Conservation (phyloP, 2,113 vertebrate species). For the Podilymbus podiceps region DNA sequence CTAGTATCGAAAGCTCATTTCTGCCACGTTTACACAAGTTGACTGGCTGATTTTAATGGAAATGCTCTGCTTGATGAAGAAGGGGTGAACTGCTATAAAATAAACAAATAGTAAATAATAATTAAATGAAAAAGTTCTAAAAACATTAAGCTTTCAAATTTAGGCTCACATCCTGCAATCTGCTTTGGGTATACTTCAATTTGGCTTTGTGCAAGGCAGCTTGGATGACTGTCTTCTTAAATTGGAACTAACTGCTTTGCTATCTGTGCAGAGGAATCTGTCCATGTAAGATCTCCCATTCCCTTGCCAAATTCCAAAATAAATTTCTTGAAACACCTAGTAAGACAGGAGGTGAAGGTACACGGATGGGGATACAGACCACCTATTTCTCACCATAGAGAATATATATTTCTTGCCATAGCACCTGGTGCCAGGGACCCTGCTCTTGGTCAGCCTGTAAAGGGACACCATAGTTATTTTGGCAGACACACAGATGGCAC, state of each 20-base stretch:
- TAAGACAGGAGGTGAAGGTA: not conserved
- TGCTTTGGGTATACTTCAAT: not conserved
- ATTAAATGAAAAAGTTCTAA: constrained; percentile 5
- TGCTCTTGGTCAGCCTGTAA: not conserved
- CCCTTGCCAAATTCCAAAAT: not conserved
- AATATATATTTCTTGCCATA: no score
- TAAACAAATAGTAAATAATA: constrained; percentile 15
- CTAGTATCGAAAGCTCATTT: not conserved
- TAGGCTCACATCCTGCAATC: not conserved
- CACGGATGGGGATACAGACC: not conserved
- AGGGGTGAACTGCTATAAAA: not conserved
- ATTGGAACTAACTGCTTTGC: not conserved
- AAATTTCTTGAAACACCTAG: not conserved
- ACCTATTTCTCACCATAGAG: not conserved
- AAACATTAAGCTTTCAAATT: not conserved
- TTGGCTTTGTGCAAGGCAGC: not conserved
- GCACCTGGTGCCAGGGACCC: not conserved
- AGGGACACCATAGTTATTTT: not conserved
- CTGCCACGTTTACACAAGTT: not conserved
- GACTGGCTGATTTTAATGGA: not conserved
- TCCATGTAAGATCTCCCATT: rapidly evolving
- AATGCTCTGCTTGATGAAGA: not conserved
- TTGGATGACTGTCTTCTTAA: not conserved
- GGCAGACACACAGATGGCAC: not conserved
- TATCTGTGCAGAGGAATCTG: not conserved